Evolutionary conservation across 1,140 invertebrate species (phyloP), one percentile per base, ranked within the genome.

Genomic region (Pseudomyrmex pallidus): DNA sequence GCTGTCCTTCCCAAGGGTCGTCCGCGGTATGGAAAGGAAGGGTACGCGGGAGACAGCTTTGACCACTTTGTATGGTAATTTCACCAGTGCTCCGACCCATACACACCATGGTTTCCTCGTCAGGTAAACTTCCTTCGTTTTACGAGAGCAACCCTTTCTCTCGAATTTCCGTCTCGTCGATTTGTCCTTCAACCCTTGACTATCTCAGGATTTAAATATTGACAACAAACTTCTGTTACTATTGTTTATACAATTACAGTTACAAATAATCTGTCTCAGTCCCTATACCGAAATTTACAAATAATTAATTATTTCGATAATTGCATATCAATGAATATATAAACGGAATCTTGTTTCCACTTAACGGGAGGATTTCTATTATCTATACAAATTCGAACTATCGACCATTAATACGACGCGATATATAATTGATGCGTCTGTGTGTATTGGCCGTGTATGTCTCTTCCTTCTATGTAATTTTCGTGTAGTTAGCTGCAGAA

Each of bases 51-150:
- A 44, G 35, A 67, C 20, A 50, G 54, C 64, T 82, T 85, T 86
- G 89, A 90, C 85, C 89, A 83, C 83, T 90, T 87, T 87, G 72
- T 90, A 89, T 90, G 87, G 82, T 89, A 90, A 90, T 90, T 86
- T 87, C 70, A 89, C 87, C 82, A 74, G 66, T 50, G 76, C 64
- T 84, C 72, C 76, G 78, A 74, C 78, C 64, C 52, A 20, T 35
- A 35, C 52, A 22, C 78, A 46, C 44, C 20, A 63, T 62, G 59
- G 62, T 48, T 80, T 64, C 22, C 84, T 72, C 52, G 44, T 89
- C 87, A 85, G 68, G 68, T 56, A 70, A 85, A 74, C 63, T 68
- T 66, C 13, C 56, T 15, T n/a, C 46, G 46, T 35, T 59, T 82
- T 74, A 61, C 46, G 54, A 77, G 25, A 17, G 12, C 48, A 77